These are phyloP conservation scores for Diarsia rubi DNA, from an alignment of 2,888 invertebrate species.

Conservation along the genomic window DNA sequence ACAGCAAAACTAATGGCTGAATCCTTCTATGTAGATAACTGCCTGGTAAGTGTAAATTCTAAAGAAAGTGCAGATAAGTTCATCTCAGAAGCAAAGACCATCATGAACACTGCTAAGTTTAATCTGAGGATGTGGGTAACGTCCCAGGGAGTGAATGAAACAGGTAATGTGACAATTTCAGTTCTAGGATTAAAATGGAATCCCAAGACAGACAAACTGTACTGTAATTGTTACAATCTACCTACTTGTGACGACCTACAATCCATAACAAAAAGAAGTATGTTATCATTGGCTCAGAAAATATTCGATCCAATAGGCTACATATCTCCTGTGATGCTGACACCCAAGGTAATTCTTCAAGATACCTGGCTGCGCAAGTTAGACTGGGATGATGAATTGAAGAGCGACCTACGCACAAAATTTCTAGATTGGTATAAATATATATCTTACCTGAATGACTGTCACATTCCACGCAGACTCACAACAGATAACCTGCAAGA, in stretches of 20 bases:
- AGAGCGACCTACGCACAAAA: too few relatives aligned
- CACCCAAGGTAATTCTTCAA: background rate
- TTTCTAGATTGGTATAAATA: too few relatives aligned
- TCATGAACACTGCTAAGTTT: background rate
- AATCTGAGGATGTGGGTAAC: slow-evolving; percentile 3
- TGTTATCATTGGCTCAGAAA: background rate
- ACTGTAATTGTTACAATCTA: background rate
- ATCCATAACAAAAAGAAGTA: background rate
- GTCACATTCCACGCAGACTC: too few relatives aligned
- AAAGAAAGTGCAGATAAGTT: background rate
- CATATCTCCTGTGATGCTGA: background rate
- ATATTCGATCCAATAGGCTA: background rate
- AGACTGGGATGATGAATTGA: too few relatives aligned
- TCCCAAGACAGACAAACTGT: background rate
- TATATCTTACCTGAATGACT: too few relatives aligned
- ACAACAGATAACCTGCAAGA: too few relatives aligned
- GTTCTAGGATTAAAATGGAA: background rate
- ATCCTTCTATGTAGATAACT: background rate
- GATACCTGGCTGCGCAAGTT: background rate
- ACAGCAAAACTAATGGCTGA: background rate
- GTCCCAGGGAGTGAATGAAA: slow-evolving; percentile 2
- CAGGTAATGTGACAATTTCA: background rate
- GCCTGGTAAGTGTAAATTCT: background rate
- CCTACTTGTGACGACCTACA: background rate
- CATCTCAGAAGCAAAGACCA: background rate